These are phyloP conservation scores for Pheosia gnoma DNA, from an alignment of 2,888 invertebrate genomes.

Conservation along the genomic window DNA sequence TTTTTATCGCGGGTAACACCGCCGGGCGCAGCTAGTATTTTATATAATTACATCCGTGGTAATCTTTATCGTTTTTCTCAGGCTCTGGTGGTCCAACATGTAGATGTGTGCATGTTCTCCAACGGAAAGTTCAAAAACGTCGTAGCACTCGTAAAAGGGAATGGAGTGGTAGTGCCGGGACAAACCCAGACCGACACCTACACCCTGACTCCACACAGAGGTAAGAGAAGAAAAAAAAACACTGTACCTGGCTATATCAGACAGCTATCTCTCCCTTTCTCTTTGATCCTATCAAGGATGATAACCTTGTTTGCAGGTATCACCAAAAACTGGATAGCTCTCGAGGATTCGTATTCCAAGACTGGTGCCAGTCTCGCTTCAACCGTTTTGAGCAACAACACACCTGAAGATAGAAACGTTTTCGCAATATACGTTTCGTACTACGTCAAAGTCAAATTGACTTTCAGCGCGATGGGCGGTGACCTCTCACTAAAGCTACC, in stretches of 20 bases:
- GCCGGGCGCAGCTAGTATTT: no score
- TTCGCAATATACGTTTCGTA: conserved; percentile 96
- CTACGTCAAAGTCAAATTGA: conserved; percentile 94
- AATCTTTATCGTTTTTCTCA: conserved; percentile 53
- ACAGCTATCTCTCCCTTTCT: not conserved
- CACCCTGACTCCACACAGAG: conserved; percentile 87
- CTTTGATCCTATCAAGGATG: not conserved
- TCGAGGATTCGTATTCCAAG: conserved; percentile 93
- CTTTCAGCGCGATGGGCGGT: conserved; percentile 92
- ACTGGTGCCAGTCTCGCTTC: conserved; percentile 86
- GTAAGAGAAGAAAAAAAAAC: conserved; percentile 45
- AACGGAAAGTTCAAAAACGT: conserved; percentile 97
- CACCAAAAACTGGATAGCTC: conserved; percentile 95
- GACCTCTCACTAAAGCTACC: conserved; percentile 91
- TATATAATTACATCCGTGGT: not conserved
- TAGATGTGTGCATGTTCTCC: conserved; percentile 97
- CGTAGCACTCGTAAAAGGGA: conserved; percentile 87
- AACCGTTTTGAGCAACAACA: conserved; percentile 82
- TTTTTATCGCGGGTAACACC: no score
- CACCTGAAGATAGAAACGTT: conserved; percentile 91
- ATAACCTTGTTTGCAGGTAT: conserved; percentile 80
- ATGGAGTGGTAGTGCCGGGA: conserved; percentile 87
- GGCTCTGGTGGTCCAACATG: conserved; percentile 94
- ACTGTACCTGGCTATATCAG: not conserved
- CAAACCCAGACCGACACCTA: conserved; percentile 86